Conservation (phyloP, 2,888 invertebrate genomes). For the Dryobotodes eremita region DNA sequence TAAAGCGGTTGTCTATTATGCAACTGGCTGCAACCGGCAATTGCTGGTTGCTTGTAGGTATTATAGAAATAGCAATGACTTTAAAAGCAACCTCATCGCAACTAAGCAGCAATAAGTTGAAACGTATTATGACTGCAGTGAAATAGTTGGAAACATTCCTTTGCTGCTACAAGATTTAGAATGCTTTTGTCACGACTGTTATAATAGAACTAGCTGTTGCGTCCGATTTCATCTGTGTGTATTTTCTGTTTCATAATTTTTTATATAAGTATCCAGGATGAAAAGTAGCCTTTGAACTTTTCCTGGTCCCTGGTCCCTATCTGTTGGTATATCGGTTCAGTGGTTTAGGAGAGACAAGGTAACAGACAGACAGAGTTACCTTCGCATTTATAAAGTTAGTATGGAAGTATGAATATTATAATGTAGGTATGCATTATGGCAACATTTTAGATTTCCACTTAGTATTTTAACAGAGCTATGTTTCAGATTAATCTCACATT, state of each 20-base stretch:
- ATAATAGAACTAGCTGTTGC: background rate
- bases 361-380: too few species aligned
- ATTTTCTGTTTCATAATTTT: background rate
- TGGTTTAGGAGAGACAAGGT: too few species aligned
- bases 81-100: conserved; percentile 25
- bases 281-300: too few species aligned
- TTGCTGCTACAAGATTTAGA: conserved; percentile 9
- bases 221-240: background rate
- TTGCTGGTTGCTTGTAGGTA: background rate
- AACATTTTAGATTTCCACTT: background rate
- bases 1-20: conserved; percentile 51
- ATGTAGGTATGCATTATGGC: too few species aligned
- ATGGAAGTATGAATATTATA: too few species aligned
- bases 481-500: background rate
- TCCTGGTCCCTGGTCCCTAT: too few species aligned
- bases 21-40: conserved; percentile 38
- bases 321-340: too few species aligned
- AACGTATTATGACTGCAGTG: conserved; percentile 20
- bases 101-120: conserved; percentile 30
- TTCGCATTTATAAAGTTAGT: too few species aligned
- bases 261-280: too few species aligned
- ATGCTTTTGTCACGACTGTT: conserved; percentile 7
- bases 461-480: background rate
- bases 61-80: background rate
- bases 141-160: conserved; percentile 17